Evolutionary conservation across 2,888 invertebrate genomes (phyloP).

Genomic region (Synanthedon formicaeformis): DNA sequence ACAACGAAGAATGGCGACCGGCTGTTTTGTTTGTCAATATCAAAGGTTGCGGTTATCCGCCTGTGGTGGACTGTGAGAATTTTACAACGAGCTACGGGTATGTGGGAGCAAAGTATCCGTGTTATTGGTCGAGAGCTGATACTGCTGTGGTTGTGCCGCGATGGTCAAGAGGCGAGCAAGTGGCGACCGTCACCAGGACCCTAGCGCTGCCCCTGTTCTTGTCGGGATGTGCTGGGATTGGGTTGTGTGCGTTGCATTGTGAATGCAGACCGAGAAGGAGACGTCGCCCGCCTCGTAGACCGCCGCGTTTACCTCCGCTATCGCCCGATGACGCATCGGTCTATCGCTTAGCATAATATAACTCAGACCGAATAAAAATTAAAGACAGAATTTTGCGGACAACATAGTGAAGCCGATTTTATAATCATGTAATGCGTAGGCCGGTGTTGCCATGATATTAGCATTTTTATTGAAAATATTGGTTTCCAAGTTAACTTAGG

Average conservation of each 20-base stretch:
- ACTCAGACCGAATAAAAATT: too few relatives aligned
- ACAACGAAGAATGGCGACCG: slow-evolving; percentile 63
- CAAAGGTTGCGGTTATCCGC: slow-evolving; percentile 87
- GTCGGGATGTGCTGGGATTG: slow-evolving; percentile 86
- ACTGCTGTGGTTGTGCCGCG: slow-evolving; percentile 84
- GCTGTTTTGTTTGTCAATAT: slow-evolving; percentile 82
- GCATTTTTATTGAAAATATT: too few relatives aligned
- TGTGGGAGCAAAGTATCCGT: slow-evolving; percentile 75
- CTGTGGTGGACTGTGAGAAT: slow-evolving; percentile 79
- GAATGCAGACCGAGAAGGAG: slow-evolving; percentile 82
- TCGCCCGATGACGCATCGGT: slow-evolving; percentile 67
- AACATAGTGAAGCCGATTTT: too few relatives aligned
- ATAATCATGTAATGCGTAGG: too few relatives aligned
- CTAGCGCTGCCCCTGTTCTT: slow-evolving; percentile 87
- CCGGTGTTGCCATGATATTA: too few relatives aligned
- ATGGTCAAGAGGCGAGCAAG: slow-evolving; percentile 86
- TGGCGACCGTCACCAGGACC: slow-evolving; percentile 84
- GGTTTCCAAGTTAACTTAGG: too few relatives aligned
- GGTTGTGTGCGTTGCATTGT: slow-evolving; percentile 88
- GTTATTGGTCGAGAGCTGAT: slow-evolving; percentile 82
- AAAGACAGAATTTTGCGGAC: too few relatives aligned
- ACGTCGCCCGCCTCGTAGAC: slow-evolving; percentile 73
- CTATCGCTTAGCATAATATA: slow-evolving; percentile 45
- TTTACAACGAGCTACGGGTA: slow-evolving; percentile 79
- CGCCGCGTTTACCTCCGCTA: slow-evolving; percentile 71